Evolutionary conservation across 1,140 invertebrate genomes (phyloP).

Genomic region (Sycophaga agraensis): DNA sequence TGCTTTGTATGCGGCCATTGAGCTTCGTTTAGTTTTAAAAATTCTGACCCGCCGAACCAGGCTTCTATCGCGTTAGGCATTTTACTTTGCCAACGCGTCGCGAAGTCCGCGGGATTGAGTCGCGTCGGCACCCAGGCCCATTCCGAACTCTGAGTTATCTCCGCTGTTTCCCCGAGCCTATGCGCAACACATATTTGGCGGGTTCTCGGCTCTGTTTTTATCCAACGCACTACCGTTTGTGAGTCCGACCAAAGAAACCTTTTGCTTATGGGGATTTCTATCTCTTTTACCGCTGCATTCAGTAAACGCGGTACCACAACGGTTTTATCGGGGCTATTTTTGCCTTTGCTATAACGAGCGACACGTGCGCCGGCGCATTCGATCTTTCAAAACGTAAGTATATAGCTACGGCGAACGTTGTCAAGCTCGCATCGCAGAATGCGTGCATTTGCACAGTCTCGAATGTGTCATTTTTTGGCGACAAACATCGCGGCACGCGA

Average conservation of each 20-base stretch:
- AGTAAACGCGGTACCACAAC: neutral
- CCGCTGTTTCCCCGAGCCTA: neutral
- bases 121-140: neutral
- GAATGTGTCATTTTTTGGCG: neutral
- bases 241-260: neutral
- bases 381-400: too few relatives aligned
- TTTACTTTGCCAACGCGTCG: too few relatives aligned
- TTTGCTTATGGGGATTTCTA: neutral
- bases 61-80: too few relatives aligned
- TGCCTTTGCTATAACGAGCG: neutral
- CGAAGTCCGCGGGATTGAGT: neutral
- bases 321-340: neutral
- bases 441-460: too few relatives aligned
- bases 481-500: neutral
- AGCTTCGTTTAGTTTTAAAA: too few relatives aligned
- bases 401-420: neutral
- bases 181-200: neutral
- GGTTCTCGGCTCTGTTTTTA: neutral
- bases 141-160: neutral
- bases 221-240: neutral
- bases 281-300: too few relatives aligned
- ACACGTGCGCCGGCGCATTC: neutral
- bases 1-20: too few relatives aligned
- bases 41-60: too few relatives aligned
- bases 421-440: too few relatives aligned